phyloP scores from a whole-genome alignment of 2,113 vertebrate genomes.

The Montifringilla adamsi region DNA sequence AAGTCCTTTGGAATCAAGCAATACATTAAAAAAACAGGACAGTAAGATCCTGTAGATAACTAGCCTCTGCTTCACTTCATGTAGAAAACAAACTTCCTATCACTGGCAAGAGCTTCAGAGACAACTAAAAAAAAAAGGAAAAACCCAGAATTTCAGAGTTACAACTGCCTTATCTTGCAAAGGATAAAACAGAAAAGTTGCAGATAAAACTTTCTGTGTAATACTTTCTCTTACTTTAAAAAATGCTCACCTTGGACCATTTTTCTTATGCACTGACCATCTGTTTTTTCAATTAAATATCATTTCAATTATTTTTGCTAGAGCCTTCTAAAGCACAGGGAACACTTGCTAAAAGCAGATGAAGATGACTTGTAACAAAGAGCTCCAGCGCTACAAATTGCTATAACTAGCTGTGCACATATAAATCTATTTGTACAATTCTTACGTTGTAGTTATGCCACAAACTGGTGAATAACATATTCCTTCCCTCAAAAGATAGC shows the following conservation, averaged over 20 bases:
- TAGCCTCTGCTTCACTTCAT: background rate
- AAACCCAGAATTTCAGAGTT: background rate
- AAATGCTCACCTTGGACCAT: background rate
- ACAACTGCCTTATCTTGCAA: background rate
- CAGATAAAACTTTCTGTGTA: background rate
- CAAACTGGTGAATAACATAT: background rate
- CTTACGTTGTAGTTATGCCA: background rate
- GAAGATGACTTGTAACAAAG: background rate
- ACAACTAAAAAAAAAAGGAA: background rate
- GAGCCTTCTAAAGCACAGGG: background rate
- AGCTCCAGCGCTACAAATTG: background rate
- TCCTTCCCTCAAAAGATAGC: background rate
- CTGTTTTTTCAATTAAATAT: background rate
- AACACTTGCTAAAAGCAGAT: background rate
- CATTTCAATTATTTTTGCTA: background rate
- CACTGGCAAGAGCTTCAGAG: background rate
- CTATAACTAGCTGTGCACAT: rapidly evolving
- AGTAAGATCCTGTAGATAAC: background rate
- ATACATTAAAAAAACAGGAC: background rate
- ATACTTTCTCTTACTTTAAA: background rate
- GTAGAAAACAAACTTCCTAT: background rate
- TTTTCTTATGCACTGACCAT: background rate
- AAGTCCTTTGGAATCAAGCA: background rate
- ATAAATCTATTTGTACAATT: background rate
- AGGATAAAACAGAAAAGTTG: background rate